Evolutionary conservation across 2,797 vertebrate genomes (phyloP).

Genomic region (Parotocinclus haroldoi): DNA sequence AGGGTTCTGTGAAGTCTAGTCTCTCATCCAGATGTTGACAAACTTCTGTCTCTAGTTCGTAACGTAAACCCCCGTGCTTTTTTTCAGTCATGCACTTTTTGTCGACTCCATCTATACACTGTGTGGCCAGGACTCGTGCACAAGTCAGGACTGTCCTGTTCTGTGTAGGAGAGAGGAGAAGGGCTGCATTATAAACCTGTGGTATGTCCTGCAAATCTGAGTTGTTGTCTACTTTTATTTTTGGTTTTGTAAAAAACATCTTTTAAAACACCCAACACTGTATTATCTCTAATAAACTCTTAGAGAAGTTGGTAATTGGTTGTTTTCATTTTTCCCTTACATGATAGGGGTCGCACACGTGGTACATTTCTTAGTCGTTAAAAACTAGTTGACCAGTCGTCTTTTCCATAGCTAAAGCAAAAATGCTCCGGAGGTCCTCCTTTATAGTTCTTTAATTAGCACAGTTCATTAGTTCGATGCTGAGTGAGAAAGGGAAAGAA

Average conservation of each 20-base stretch:
- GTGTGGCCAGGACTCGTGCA: slow-evolving; percentile 11
- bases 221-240: slow-evolving; percentile 59
- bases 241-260: slow-evolving; percentile 60
- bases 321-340: not conserved
- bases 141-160: slow-evolving; percentile 5
- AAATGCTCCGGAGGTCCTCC: no score
- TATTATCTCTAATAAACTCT: slow-evolving; percentile 74
- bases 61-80: not conserved
- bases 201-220: slow-evolving; percentile 42
- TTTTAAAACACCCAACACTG: slow-evolving; percentile 56
- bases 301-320: slow-evolving; percentile 45
- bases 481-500: no score
- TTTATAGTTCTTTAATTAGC: no score
- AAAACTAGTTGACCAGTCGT: no score
- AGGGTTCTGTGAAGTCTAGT: no score
- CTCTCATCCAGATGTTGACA: slow-evolving; percentile 4
- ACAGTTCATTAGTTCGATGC: no score
- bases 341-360: not conserved
- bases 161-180: slow-evolving; percentile 13
- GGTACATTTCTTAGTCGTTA: no score
- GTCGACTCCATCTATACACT: slow-evolving; percentile 11
- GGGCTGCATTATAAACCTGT: slow-evolving; percentile 33
- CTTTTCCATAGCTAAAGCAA: no score
- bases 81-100: slow-evolving; percentile 38
- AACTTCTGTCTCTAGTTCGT: slow-evolving; percentile 1